Evolutionary conservation across 1,140 invertebrate species (phyloP).

Genomic region (Lasaia peninsularis): DNA sequence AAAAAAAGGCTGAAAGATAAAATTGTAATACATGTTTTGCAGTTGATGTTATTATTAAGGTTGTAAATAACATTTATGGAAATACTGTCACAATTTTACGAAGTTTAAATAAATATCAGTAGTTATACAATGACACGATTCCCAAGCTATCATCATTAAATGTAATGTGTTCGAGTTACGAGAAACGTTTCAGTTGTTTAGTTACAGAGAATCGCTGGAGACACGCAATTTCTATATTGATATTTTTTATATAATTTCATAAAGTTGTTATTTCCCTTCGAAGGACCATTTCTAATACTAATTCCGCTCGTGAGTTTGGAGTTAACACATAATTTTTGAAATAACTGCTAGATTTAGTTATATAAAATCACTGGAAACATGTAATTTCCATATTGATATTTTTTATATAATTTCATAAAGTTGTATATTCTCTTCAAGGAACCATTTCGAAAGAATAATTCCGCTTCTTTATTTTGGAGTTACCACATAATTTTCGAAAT

Average conservation of each 20-base stretch:
- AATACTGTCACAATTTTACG: conserved; percentile 17
- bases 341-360: conserved; percentile 39
- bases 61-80: not conserved
- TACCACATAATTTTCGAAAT: not conserved
- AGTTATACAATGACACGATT: conserved; percentile 48
- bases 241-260: conserved; percentile 11
- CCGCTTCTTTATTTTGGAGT: conserved; percentile 2
- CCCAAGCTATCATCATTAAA: conserved; percentile 66
- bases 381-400: conserved; percentile 34
- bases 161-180: conserved; percentile 58
- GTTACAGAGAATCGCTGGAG: conserved; percentile 45
- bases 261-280: conserved; percentile 15
- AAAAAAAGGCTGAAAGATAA: no score
- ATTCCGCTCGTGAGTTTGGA: not conserved
- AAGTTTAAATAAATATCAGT: conserved; percentile 26
- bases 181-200: conserved; percentile 66
- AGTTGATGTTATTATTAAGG: conserved; percentile 14
- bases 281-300: conserved; percentile 16
- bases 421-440: conserved; percentile 19
- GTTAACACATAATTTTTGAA: not conserved
- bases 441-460: conserved; percentile 13
- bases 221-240: conserved; percentile 42
- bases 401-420: conserved; percentile 1
- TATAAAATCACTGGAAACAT: conserved; percentile 43
- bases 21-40: not conserved